Evolutionary conservation across 1,140 invertebrate genomes (phyloP).

Genomic region (Ooceraea biroi): DNA sequence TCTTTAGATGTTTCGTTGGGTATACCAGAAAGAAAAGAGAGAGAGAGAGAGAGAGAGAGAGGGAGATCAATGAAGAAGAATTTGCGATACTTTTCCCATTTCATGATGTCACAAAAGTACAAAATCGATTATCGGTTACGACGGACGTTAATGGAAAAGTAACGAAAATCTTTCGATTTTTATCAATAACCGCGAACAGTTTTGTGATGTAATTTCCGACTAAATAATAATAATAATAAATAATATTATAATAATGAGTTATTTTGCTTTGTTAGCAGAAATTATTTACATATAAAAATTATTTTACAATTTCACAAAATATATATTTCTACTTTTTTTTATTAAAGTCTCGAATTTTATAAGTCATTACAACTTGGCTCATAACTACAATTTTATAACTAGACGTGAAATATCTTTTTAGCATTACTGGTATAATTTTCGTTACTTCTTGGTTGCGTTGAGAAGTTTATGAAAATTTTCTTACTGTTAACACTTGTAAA

Average conservation of each 20-base stretch:
- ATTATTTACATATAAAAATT: too few relatives aligned
- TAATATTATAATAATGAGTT: constrained; percentile 6
- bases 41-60: neutral
- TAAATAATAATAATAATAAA: constrained; percentile 8
- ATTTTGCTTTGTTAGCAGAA: neutral
- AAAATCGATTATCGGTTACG: constrained; percentile 29
- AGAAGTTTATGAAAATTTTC: too few relatives aligned
- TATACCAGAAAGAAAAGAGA: neutral
- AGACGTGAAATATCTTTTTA: too few relatives aligned
- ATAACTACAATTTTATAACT: too few relatives aligned
- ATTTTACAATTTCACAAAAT: too few relatives aligned
- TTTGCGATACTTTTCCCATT: constrained; percentile 21
- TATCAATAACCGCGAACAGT: neutral
- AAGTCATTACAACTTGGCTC: too few relatives aligned
- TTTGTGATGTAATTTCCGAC: constrained; percentile 14
- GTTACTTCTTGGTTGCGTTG: too few relatives aligned
- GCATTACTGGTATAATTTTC: too few relatives aligned
- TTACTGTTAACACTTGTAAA: too few relatives aligned
- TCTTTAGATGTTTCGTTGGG: constrained; percentile 43
- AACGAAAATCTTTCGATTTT: constrained; percentile 2
- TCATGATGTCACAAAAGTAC: neutral
- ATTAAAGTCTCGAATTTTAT: too few relatives aligned
- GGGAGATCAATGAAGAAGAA: constrained; percentile 33
- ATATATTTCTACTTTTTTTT: too few relatives aligned
- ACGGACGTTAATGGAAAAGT: constrained; percentile 51